These are phyloP conservation scores for Misgurnus mizolepis DNA, from an alignment of 2,113 vertebrate species.

Conservation along the genomic window DNA sequence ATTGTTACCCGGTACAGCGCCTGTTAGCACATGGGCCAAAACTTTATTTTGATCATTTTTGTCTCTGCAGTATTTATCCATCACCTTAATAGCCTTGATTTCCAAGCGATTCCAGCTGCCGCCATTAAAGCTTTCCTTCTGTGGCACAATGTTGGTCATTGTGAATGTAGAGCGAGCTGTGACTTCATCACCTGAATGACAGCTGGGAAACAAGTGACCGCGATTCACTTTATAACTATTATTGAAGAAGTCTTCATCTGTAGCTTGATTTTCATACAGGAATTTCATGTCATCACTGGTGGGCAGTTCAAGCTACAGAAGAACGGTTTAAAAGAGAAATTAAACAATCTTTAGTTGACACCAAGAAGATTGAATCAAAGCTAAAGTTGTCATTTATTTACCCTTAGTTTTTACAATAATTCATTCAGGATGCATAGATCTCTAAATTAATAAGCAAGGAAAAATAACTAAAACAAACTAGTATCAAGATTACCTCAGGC, in stretches of 20 bases:
- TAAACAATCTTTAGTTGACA: neutral
- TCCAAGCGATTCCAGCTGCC: conserved; percentile 22
- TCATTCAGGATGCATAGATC: too few species aligned
- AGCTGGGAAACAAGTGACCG: neutral
- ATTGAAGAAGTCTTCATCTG: neutral
- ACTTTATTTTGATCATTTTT: too few species aligned
- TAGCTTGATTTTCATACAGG: neutral
- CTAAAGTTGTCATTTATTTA: neutral
- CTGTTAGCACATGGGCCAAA: neutral
- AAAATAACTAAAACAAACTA: neutral
- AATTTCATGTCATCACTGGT: neutral
- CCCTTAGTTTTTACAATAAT: neutral
- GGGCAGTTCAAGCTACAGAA: neutral
- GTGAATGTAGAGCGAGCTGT: neutral
- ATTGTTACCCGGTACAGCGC: neutral
- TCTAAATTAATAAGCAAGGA: too few species aligned
- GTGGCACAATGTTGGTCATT: conserved; percentile 3
- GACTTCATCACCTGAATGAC: neutral
- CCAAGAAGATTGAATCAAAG: neutral
- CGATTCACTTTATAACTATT: neutral
- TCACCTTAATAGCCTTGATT: rapidly evolving
- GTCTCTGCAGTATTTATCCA: neutral
- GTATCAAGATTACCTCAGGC: neutral
- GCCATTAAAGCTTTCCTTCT: neutral
- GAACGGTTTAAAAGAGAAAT: neutral